These are phyloP conservation scores for Campoplex nolae DNA, from an alignment of 2,888 invertebrate genomes.

Conservation along the genomic window DNA sequence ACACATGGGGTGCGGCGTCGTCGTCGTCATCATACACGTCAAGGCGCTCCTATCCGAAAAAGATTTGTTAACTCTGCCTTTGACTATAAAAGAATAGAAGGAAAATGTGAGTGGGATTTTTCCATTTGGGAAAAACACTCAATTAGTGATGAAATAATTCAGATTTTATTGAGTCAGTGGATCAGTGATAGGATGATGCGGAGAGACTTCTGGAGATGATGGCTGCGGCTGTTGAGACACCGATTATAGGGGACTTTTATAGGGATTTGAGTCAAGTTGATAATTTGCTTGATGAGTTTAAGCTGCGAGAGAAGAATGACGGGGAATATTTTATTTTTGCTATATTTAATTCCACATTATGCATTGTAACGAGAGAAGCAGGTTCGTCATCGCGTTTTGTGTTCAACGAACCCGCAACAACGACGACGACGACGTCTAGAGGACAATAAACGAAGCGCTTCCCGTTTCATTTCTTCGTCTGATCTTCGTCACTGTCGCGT, in stretches of 20 bases:
- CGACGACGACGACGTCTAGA: constrained; percentile 9
- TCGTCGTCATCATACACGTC: constrained; percentile 52
- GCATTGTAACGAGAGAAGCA: background rate
- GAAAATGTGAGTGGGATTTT: background rate
- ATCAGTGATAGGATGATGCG: background rate
- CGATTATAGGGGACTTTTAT: background rate
- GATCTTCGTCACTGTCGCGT: constrained; percentile 61
- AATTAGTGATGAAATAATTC: constrained; percentile 55
- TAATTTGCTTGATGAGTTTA: background rate
- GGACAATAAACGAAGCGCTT: constrained; percentile 64
- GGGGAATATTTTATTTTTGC: background rate
- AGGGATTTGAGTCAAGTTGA: background rate
- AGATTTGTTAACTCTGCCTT: constrained; percentile 44
- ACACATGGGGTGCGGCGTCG: constrained; percentile 51
- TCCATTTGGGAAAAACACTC: constrained; percentile 24
- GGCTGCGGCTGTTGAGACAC: background rate
- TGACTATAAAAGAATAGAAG: constrained; percentile 2
- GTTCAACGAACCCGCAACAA: constrained; percentile 38
- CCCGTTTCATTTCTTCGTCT: constrained; percentile 60
- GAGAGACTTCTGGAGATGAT: background rate
- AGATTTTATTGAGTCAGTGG: constrained; percentile 41
- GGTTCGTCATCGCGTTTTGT: constrained; percentile 48
- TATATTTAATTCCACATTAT: background rate
- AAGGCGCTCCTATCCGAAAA: constrained; percentile 60
- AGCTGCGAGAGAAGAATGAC: background rate